Conservation (phyloP, 2,888 invertebrate species). For the Cephus pygmeus region DNA sequence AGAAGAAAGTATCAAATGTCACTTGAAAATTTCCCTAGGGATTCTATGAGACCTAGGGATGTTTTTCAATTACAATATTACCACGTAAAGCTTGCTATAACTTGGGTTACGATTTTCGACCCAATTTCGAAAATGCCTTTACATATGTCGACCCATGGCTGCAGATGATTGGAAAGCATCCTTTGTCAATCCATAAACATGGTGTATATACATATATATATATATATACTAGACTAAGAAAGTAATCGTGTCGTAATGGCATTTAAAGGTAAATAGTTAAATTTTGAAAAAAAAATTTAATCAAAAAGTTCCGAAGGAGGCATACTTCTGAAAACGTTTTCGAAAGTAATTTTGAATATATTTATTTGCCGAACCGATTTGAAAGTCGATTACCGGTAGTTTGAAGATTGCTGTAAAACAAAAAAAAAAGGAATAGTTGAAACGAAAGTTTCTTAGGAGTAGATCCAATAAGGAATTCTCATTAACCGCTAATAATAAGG, state of each 20-base stretch:
- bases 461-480: not conserved
- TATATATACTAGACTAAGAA: not conserved
- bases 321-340: not conserved
- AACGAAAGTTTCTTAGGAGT: not conserved
- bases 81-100: not conserved
- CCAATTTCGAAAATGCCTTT: too few species aligned
- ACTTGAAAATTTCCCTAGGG: not conserved
- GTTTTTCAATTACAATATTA: not conserved
- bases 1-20: not conserved
- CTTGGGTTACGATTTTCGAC: too few species aligned
- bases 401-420: not conserved
- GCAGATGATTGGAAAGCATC: too few species aligned
- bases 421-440: too few species aligned
- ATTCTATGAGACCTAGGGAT: not conserved
- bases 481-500: not conserved
- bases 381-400: not conserved
- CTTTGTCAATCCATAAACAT: not conserved
- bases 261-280: not conserved
- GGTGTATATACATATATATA: not conserved
- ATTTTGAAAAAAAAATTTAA: not conserved
- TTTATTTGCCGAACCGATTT: not conserved
- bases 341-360: not conserved
- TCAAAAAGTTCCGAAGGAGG: not conserved
- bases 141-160: too few species aligned
- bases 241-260: not conserved